A percentile compares a stretch with the other conserved stretches of the same genome.
Evolutionary conservation across 2,113 vertebrate genomes (phyloP).

Genomic region (Tricholaema leucomelas): DNA sequence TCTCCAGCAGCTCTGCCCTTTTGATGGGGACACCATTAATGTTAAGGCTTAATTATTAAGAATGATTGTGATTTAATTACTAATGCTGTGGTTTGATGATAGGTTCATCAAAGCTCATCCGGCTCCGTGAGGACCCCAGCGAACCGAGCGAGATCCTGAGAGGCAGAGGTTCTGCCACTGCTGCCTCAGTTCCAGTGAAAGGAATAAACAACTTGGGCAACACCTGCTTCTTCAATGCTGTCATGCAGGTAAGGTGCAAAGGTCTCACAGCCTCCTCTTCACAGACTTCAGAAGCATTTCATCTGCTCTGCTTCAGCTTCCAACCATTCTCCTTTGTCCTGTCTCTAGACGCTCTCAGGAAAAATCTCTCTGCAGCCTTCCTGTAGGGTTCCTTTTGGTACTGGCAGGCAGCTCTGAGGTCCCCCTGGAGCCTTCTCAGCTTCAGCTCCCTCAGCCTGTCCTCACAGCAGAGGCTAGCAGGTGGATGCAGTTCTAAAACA

Average conservation of each 20-base stretch:
- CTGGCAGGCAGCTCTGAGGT: no score
- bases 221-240: conserved; percentile 98
- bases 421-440: no score
- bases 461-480: no score
- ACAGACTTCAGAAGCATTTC: neutral
- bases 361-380: no score
- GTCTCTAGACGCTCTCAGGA: no score
- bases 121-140: conserved; percentile 82
- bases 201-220: conserved; percentile 97
- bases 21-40: no score
- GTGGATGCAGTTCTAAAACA: neutral
- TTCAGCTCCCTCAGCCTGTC: no score
- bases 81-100: conserved; percentile 39
- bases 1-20: no score
- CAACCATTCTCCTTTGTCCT: no score
- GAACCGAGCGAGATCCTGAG: conserved; percentile 80
- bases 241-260: conserved; percentile 89
- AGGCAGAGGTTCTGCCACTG: conserved; percentile 77
- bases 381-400: no score
- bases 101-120: conserved; percentile 88
- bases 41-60: no score
- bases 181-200: conserved; percentile 86
- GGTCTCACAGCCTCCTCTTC: neutral
- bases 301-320: neutral
- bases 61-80: no score